Evolutionary conservation across 2,797 vertebrate species (phyloP), one percentile per base, ranked within the genome.

Genomic region (Gymnothorax javanicus): DNA sequence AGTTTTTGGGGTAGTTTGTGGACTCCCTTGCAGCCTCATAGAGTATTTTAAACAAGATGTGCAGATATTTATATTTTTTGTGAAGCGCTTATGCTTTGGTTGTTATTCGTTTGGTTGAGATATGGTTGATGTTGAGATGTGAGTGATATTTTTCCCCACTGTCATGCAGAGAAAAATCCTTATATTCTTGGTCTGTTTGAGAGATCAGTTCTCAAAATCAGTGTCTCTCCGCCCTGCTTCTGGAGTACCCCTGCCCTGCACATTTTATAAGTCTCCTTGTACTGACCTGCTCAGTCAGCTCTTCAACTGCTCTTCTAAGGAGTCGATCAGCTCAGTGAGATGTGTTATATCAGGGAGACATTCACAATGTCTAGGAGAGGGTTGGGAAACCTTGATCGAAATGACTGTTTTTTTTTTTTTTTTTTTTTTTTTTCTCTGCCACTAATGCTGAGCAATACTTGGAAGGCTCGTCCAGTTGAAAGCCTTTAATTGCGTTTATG

Each of bases 61-160:
- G 52, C 50, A 54, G 9, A 81, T 81, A 81, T 81, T 81, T 81
- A 81, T 81, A n/a, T 81, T 12, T 81, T n/a, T n/a, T n/a, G 50
- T n/a, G 11, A 11, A 56, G 77, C 23, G 77, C 77, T 81, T 56
- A n/a, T n/a, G 54, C 56, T 81, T 81, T 81, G 52, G 20, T 54
- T 81, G 15, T 81, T 81, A 52, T 33, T 81, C 54, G 77, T 81
- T 56, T 54, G 13, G 50, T 79, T 50, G 43, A 79, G 50, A 23
- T 6, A 54, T 54, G 71, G 71, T 75, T 75, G 6, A 79, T 20
- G 52, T 50, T 79, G 17, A 81, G 52, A 81, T 81, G 77, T 2
- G 77, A 54, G 50, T 54, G 20, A 20, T 81, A 54, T n/a, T 7
- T 77, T 6, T 77, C 43, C 12, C 25, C 13, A 50, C 33, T 77